Evolutionary conservation across 2,113 vertebrate genomes (phyloP).

Genomic region (Chaetodon trifascialis): DNA sequence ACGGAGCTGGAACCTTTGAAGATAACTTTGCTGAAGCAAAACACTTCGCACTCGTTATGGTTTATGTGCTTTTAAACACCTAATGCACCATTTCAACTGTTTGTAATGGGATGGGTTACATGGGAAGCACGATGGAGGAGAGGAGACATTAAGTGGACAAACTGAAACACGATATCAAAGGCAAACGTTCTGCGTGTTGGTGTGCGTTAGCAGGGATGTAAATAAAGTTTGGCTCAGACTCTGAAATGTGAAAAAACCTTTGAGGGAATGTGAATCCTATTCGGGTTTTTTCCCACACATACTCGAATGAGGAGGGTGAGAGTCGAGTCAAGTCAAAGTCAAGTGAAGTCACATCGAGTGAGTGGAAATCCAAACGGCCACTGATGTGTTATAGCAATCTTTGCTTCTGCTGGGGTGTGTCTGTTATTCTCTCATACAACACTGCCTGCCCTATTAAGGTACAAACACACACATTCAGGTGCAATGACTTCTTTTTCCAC

Average conservation of each 20-base stretch:
- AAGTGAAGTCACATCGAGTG: conserved; percentile 38
- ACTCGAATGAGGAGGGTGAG: background rate
- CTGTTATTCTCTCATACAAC: conserved; percentile 16
- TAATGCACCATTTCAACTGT: background rate
- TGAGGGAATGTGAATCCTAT: background rate
- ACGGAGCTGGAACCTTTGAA: background rate
- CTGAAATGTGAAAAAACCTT: background rate
- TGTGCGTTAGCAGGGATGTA: conserved; percentile 15
- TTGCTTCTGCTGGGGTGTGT: background rate
- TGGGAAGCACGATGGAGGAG: background rate
- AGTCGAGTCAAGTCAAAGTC: conserved; percentile 44
- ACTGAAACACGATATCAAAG: background rate
- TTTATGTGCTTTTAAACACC: background rate
- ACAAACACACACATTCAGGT: background rate
- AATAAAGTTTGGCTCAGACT: conserved; percentile 10
- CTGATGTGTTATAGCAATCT: conserved; percentile 40
- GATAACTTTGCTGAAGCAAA: background rate
- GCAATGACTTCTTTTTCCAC: background rate
- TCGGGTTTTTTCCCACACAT: background rate
- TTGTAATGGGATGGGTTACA: background rate
- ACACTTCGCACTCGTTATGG: background rate
- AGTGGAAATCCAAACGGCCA: conserved; percentile 44
- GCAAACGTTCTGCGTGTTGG: background rate
- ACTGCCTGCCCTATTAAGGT: background rate
- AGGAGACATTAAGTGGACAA: conserved; percentile 7